Evolutionary conservation across 2,113 vertebrate genomes (phyloP).

Genomic region (Triplophysa dalaica): DNA sequence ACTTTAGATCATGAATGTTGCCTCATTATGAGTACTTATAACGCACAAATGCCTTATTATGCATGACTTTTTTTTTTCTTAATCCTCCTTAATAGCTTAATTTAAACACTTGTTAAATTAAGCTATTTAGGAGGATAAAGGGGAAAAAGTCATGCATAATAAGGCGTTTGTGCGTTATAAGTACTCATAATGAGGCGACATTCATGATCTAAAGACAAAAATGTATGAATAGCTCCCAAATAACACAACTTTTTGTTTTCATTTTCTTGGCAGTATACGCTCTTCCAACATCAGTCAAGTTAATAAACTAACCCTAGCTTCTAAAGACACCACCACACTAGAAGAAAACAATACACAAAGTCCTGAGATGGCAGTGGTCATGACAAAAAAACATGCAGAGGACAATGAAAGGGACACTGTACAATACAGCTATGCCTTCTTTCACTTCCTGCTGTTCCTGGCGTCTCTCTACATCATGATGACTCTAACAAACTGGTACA

Average conservation of each 20-base stretch:
- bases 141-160: too few species aligned
- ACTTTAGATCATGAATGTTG: too few species aligned
- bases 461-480: slow-evolving; percentile 98
- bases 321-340: slow-evolving; percentile 79
- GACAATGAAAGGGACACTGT: slow-evolving; percentile 87
- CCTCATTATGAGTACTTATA: too few species aligned
- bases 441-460: slow-evolving; percentile 89
- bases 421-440: slow-evolving; percentile 90
- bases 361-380: slow-evolving; percentile 61
- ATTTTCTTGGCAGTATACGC: slow-evolving; percentile 79
- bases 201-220: too few species aligned
- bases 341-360: slow-evolving; percentile 65
- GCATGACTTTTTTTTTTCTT: too few species aligned
- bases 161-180: too few species aligned
- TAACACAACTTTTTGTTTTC: background rate
- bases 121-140: too few species aligned
- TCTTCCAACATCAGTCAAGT: slow-evolving; percentile 91
- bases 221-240: too few species aligned
- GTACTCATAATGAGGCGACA: too few species aligned
- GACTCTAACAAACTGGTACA: slow-evolving; percentile 97
- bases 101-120: too few species aligned
- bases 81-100: too few species aligned
- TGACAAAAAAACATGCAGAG: slow-evolving; percentile 69
- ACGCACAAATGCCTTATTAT: too few species aligned
- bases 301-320: slow-evolving; percentile 86